phyloP scores from a whole-genome alignment of 2,888 invertebrate genomes.

The Cerastis leucographa region DNA sequence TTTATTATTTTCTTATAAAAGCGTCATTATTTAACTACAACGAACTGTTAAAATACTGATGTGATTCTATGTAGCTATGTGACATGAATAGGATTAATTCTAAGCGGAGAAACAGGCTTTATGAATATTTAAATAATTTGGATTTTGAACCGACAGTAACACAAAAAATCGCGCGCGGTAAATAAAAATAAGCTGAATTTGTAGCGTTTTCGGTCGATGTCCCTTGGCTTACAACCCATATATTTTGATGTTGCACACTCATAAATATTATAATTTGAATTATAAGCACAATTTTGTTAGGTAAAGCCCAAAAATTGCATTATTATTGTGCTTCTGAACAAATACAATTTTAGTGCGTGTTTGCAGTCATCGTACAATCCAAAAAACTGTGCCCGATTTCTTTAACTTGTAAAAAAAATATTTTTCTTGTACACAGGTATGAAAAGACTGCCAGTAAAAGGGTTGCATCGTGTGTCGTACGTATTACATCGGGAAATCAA shows the following conservation, averaged over 20 bases:
- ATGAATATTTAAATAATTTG: too few species aligned
- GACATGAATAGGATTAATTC: constrained; percentile 4
- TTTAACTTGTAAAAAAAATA: not conserved
- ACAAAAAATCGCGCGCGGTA: constrained; percentile 8
- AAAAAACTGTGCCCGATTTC: not conserved
- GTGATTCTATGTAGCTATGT: constrained; percentile 10
- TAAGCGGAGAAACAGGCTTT: constrained; percentile 22
- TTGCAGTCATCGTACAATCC: not conserved
- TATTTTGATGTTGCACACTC: not conserved
- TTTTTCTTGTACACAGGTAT: too few species aligned
- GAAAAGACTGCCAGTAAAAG: not conserved
- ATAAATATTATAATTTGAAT: not conserved
- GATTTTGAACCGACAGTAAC: constrained; percentile 7
- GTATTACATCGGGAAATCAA: not conserved
- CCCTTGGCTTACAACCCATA: too few species aligned
- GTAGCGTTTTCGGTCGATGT: too few species aligned
- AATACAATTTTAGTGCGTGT: not conserved
- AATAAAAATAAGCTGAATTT: constrained; percentile 21
- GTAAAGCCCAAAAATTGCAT: constrained; percentile 7
- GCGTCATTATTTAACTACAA: not conserved
- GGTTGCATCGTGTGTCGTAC: not conserved
- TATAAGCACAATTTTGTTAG: not conserved
- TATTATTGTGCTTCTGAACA: not conserved
- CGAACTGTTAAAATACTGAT: constrained; percentile 25
- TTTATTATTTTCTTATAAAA: not conserved